phyloP scores from a whole-genome alignment of 2,113 vertebrate species.

The Morone chrysops region DNA sequence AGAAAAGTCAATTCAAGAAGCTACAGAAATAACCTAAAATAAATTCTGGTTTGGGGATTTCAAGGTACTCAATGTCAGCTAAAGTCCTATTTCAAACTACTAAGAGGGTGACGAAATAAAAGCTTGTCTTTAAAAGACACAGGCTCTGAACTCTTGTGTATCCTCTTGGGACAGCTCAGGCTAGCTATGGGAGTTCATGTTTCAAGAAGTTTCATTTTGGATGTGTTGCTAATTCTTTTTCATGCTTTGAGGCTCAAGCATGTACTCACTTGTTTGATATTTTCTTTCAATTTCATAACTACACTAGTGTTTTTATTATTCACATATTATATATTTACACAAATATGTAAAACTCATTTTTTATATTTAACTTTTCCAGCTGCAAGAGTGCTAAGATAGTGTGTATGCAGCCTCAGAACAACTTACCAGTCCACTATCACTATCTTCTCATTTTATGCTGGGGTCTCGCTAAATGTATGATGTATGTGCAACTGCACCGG shows the following conservation, averaged over 20 bases:
- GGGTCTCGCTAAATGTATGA: not conserved
- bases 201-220: not conserved
- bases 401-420: too few relatives aligned
- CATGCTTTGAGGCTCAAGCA: not conserved
- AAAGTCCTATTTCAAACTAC: conserved; percentile 22
- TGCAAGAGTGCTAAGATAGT: not conserved
- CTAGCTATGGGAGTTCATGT: conserved; percentile 9
- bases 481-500: not conserved
- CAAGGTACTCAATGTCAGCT: conserved; percentile 27
- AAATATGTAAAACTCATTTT: too few relatives aligned
- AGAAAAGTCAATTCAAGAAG: not conserved
- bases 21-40: conserved; percentile 18
- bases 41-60: conserved; percentile 12
- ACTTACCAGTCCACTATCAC: not conserved
- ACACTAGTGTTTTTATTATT: not conserved
- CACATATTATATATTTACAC: not conserved
- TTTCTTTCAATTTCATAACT: not conserved
- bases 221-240: not conserved
- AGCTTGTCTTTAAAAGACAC: conserved; percentile 41
- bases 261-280: not conserved
- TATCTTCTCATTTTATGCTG: not conserved
- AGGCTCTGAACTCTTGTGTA: conserved; percentile 41
- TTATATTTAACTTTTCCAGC: not conserved
- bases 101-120: conserved; percentile 21
- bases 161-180: conserved; percentile 21